These are phyloP conservation scores for Eupelmus urozonus DNA, from an alignment of 2,888 invertebrate genomes.

Conservation along the genomic window DNA sequence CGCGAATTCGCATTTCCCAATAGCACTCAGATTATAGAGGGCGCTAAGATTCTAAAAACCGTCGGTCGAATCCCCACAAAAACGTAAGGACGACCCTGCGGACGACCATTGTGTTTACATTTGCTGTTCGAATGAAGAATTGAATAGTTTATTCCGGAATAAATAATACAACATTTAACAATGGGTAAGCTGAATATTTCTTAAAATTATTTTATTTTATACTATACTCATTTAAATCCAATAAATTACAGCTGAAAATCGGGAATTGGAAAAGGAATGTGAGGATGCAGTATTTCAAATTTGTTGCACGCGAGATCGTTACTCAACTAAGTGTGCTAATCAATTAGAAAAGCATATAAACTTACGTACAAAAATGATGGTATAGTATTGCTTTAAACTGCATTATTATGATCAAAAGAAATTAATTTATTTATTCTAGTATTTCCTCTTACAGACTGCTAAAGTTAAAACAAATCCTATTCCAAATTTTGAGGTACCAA, in stretches of 20 bases:
- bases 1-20: no score
- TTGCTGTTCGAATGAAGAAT: not conserved
- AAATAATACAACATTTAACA: not conserved
- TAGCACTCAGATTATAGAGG: no score
- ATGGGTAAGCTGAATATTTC: conserved; percentile 11
- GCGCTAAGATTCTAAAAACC: no score
- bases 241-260: conserved; percentile 35
- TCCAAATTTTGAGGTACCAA: conserved; percentile 49
- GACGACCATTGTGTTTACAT: conserved; percentile 6
- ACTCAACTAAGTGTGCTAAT: conserved; percentile 66
- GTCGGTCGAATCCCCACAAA: no score
- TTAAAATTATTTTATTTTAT: not conserved
- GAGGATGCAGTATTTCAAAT: conserved; percentile 69
- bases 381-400: conserved; percentile 2
- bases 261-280: conserved; percentile 68
- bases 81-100: not conserved
- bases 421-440: conserved; percentile 2
- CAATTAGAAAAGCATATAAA: conserved; percentile 65
- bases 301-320: conserved; percentile 69
- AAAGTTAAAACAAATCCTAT: conserved; percentile 18
- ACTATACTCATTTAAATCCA: no score
- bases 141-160: not conserved
- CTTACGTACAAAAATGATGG: conserved; percentile 60
- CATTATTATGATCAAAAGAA: no score
- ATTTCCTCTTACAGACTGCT: conserved; percentile 35